Evolutionary conservation across 2,113 vertebrate species (phyloP).

Genomic region (Dryoscopus gambensis): DNA sequence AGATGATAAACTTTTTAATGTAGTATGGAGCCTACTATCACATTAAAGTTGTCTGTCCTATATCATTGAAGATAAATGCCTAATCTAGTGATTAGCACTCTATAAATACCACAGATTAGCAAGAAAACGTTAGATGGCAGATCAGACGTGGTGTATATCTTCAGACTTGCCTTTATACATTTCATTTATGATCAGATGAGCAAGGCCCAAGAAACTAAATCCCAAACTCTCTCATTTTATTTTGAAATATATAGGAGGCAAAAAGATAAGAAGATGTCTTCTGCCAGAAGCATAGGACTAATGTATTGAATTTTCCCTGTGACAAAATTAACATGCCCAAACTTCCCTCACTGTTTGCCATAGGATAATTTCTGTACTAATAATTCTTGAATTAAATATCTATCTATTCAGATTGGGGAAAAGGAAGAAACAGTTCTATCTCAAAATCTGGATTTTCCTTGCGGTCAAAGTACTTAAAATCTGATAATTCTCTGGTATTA

Average conservation of each 20-base stretch:
- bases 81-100: background rate
- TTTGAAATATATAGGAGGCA: background rate
- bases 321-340: background rate
- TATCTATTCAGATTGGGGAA: background rate
- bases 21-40: background rate
- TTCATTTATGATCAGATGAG: background rate
- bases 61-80: background rate
- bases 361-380: background rate
- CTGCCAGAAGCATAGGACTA: too few species aligned
- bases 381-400: background rate
- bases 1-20: background rate
- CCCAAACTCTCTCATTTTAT: background rate
- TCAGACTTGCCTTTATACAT: background rate
- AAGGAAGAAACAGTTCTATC: background rate
- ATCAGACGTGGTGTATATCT: background rate
- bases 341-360: background rate
- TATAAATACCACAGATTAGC: background rate
- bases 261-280: background rate
- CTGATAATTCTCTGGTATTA: background rate
- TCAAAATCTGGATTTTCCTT: background rate
- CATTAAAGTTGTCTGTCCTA: background rate
- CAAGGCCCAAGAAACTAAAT: background rate
- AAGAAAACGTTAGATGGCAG: background rate
- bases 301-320: background rate
- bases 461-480: background rate